These are phyloP conservation scores for Oryzias woworae DNA, from an alignment of 2,113 vertebrate genomes.

Conservation along the genomic window DNA sequence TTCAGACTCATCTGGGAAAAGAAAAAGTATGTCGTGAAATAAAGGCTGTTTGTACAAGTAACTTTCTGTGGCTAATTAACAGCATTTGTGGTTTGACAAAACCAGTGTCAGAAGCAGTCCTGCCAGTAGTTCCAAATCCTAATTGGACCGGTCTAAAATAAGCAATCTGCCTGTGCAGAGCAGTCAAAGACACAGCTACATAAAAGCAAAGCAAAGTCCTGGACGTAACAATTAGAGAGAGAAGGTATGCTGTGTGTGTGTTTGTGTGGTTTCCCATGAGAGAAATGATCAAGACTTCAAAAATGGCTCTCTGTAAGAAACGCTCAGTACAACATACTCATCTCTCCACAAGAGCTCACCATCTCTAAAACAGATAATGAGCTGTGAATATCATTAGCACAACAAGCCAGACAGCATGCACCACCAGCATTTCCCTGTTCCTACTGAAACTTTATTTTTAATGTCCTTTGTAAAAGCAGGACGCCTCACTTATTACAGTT, in stretches of 20 bases:
- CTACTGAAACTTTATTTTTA: conserved; percentile 11
- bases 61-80: conserved; percentile 3
- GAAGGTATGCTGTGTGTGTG: background rate
- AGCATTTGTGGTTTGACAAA: conserved; percentile 16
- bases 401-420: conserved; percentile 9
- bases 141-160: conserved; percentile 43
- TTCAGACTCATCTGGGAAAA: background rate
- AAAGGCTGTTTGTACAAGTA: conserved; percentile 4
- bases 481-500: background rate
- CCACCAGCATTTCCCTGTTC: conserved; percentile 1
- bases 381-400: conserved; percentile 32
- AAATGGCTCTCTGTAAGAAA: conserved; percentile 14
- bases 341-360: conserved; percentile 21
- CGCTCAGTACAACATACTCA: conserved; percentile 29
- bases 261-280: too few species aligned
- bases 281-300: too few species aligned
- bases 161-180: conserved; percentile 15
- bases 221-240: conserved; percentile 41
- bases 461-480: background rate
- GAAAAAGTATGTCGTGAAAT: background rate
- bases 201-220: conserved; percentile 28
- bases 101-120: conserved; percentile 4
- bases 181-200: conserved; percentile 23
- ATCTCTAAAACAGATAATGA: conserved; percentile 40
- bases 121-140: conserved; percentile 33